phyloP scores from a whole-genome alignment of 2,888 invertebrate genomes.

The Agriotes lineatus region DNA sequence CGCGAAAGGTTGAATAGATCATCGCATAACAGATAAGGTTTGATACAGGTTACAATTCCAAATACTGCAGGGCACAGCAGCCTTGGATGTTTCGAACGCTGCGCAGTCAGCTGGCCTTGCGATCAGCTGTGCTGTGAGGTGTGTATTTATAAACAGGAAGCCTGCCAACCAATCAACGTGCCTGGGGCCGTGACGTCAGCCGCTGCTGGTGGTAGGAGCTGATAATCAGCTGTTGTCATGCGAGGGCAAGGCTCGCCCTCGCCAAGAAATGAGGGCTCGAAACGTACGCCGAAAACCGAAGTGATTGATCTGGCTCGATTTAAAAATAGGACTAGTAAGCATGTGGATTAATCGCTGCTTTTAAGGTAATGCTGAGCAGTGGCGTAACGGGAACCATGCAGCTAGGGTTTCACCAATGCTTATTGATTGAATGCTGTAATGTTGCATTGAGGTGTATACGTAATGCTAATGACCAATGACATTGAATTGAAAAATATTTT shows the following conservation, averaged over 20 bases:
- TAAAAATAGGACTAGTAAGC: too few species aligned
- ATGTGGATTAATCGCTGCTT: too few species aligned
- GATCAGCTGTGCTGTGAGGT: slow-evolving; percentile 58
- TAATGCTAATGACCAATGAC: too few species aligned
- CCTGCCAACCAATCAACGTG: slow-evolving; percentile 49
- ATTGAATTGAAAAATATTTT: too few species aligned
- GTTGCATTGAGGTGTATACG: too few species aligned
- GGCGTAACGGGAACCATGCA: too few species aligned
- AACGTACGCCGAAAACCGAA: too few species aligned
- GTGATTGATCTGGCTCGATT: too few species aligned
- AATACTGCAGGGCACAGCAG: background rate
- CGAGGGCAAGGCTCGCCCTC: slow-evolving; percentile 28
- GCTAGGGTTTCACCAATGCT: too few species aligned
- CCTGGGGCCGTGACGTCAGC: slow-evolving; percentile 50
- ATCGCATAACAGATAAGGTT: background rate
- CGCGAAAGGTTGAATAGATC: background rate
- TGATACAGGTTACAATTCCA: background rate
- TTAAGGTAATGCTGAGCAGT: too few species aligned
- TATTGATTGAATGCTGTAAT: too few species aligned
- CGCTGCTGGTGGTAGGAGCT: slow-evolving; percentile 34
- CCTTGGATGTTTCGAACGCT: slow-evolving; percentile 6
- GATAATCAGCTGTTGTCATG: slow-evolving; percentile 56
- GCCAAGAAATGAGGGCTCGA: too few species aligned
- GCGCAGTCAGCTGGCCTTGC: slow-evolving; percentile 55
- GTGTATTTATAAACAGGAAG: slow-evolving; percentile 50